Conservation (phyloP, 2,888 invertebrate species). For the Netelia virgata region DNA sequence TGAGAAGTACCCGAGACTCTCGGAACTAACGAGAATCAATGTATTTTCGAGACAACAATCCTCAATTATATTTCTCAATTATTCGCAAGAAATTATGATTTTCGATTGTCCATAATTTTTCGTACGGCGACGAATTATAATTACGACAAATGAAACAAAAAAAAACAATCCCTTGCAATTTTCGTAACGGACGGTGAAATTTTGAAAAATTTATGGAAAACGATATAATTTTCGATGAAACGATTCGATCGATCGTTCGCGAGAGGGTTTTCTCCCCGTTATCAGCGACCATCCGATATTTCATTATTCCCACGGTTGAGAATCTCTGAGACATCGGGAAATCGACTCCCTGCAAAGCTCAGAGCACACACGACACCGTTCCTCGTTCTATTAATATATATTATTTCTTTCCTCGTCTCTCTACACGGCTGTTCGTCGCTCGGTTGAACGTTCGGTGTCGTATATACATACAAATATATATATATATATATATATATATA, state of each 20-base stretch:
- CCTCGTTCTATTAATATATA: constrained; percentile 67
- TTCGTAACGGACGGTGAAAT: too few relatives aligned
- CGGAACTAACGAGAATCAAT: too few relatives aligned
- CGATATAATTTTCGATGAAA: too few relatives aligned
- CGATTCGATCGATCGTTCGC: too few relatives aligned
- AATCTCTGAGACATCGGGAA: constrained; percentile 54
- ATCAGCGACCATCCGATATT: not conserved
- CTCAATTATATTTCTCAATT: not conserved
- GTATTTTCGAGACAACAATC: not conserved
- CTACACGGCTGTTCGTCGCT: constrained; percentile 43
- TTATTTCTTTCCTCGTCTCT: constrained; percentile 50
- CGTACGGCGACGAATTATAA: too few relatives aligned
- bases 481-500: constrained; percentile 6
- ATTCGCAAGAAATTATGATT: not conserved
- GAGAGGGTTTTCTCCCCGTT: too few relatives aligned
- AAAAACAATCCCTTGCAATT: not conserved
- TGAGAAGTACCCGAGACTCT: not conserved
- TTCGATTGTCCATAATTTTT: not conserved
- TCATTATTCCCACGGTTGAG: constrained; percentile 68
- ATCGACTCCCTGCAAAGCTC: constrained; percentile 47
- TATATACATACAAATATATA: constrained; percentile 40
- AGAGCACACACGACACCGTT: constrained; percentile 59
- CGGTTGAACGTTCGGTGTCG: constrained; percentile 55
- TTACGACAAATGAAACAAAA: not conserved
- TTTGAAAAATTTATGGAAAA: not conserved